Conservation (phyloP, 2,797 vertebrate genomes). For the Hemitrygon akajei region DNA sequence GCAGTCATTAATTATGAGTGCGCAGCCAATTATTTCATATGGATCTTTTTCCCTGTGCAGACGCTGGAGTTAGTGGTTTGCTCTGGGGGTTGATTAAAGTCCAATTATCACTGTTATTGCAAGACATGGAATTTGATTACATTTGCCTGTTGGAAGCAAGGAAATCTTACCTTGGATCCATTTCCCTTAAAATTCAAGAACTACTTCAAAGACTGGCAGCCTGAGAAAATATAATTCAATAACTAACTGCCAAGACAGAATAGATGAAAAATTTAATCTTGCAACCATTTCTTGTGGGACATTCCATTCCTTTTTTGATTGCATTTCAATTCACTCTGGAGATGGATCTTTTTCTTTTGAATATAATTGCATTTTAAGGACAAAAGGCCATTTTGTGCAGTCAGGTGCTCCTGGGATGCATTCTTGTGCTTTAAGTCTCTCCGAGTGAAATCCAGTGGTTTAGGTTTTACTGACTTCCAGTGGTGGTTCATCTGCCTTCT, state of each 20-base stretch:
- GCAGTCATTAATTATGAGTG: too few species aligned
- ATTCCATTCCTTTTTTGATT: conserved; percentile 50
- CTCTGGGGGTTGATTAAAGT: not conserved
- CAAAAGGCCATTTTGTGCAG: conserved; percentile 42
- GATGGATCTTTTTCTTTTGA: conserved; percentile 46
- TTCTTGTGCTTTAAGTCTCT: not conserved
- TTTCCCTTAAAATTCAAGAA: conserved; percentile 45
- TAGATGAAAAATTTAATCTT: conserved; percentile 57
- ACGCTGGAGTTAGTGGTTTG: too few species aligned
- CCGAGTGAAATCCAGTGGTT: not conserved
- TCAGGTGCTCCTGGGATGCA: not conserved
- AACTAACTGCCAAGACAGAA: conserved; percentile 48
- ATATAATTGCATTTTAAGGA: conserved; percentile 53
- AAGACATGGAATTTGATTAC: conserved; percentile 42
- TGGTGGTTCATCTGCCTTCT: not conserved
- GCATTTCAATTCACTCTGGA: conserved; percentile 44
- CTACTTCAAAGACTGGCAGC: conserved; percentile 47
- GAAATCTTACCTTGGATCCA: conserved; percentile 42
- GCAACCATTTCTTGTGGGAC: conserved; percentile 46
- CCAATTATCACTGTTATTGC: conserved; percentile 39
- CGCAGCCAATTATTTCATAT: too few species aligned
- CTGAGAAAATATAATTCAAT: conserved; percentile 47
- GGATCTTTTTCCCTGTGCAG: too few species aligned
- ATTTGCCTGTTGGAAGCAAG: conserved; percentile 36
- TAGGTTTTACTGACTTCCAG: not conserved